Conservation (phyloP, 2,888 invertebrate species). For the Acholoe squamosa region DNA sequence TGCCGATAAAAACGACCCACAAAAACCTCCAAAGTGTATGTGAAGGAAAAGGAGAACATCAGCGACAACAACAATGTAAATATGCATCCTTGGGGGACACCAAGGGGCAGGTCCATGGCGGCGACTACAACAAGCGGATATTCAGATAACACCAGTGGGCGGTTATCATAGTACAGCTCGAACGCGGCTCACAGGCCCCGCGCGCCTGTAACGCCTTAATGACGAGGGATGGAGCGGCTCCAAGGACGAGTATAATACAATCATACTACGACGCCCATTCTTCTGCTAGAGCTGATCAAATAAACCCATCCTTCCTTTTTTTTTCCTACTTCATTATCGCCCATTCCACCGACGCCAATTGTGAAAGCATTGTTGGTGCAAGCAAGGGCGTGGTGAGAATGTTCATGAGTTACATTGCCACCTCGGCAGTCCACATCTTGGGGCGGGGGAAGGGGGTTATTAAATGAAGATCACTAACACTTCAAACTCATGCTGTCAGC, state of each 20-base stretch:
- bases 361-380: neutral
- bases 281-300: neutral
- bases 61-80: neutral
- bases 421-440: too few species aligned
- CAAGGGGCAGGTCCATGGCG: too few species aligned
- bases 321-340: conserved; percentile 2
- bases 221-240: neutral
- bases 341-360: neutral
- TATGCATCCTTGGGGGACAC: neutral
- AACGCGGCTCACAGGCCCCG: neutral
- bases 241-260: neutral
- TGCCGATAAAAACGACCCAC: neutral
- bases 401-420: too few species aligned
- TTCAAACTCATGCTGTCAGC: too few species aligned
- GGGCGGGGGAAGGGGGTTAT: too few species aligned
- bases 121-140: neutral
- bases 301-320: neutral
- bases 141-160: neutral
- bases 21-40: neutral
- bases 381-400: neutral
- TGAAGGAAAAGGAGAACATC: neutral
- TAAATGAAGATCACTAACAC: too few species aligned
- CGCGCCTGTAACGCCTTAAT: neutral
- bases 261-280: neutral
- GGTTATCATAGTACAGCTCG: neutral